Base-by-base conservation (phyloP, 2,113 vertebrate species). In the Chroicocephalus ridibundus region DNA sequence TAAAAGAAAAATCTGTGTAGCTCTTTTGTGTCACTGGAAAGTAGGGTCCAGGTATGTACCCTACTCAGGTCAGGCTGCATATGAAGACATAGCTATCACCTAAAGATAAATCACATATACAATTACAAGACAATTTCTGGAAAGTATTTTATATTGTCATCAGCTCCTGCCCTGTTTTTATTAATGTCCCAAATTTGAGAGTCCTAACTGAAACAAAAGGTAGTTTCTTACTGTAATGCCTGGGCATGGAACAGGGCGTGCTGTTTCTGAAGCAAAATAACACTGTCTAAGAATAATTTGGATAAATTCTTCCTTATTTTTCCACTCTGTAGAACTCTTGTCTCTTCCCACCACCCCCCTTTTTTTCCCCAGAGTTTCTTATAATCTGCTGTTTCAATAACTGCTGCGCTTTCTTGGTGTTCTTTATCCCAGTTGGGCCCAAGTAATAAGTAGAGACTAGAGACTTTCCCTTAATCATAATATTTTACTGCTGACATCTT, bases 161-260 rank as follows among this genome's bases (percentile, higher is more conserved):
- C 14, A 34, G 5, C 13, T 86, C 42, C 57, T 81, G 19, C 58
- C 54, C 10, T 4, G 6, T 79, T 88, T 78, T 82, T 79, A 20
- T 34, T 81, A 4, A 24, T 52, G 27, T 49, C 46, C 22, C 34
- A 47, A 61, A 68, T 82, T 51, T 55, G 44, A 71, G 54, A 80
- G 82, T 72, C 24, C 4, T 46, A 47, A 15, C 17, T 61, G 58
- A 49, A 82, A 55, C 16, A 72, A 58, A 64, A 85, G 11, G 4
- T 36, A 9, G 27, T 17, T 81, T 34, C n/a, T 86, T 47, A 17
- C 8, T 66, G 2, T 38, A 21, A 40, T 75, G 52, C 40, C 11
- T 55, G 51, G 2, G 17, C 8, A 1, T 82, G 62, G 76, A 25
- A 32, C 34, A 82, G 71, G 79, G 15, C 0, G 2, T 0, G 0